Conservation (phyloP, 2,797 vertebrate species). For the Siniperca obscura region DNA sequence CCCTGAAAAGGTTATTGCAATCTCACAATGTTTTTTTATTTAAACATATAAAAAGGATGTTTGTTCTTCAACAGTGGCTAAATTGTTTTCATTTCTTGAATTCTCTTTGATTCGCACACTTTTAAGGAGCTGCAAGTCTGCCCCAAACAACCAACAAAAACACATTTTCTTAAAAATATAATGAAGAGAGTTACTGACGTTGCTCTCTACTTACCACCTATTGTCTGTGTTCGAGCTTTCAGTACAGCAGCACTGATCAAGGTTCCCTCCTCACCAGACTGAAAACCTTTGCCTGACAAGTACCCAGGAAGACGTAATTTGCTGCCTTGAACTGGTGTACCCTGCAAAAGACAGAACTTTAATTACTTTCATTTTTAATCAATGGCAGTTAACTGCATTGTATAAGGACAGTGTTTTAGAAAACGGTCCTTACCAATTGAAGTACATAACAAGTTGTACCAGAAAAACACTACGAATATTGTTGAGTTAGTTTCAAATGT, state of each 20-base stretch:
- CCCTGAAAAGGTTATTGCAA: background rate
- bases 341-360: slow-evolving; percentile 78
- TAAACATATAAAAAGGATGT: background rate
- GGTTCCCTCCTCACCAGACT: slow-evolving; percentile 93
- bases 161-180: background rate
- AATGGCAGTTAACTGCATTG: background rate
- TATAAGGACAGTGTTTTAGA: background rate
- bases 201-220: slow-evolving; percentile 82
- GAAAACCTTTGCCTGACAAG: slow-evolving; percentile 97
- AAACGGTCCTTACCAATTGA: background rate
- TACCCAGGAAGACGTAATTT: slow-evolving; percentile 97
- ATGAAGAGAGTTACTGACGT: background rate
- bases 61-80: background rate
- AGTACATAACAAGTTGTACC: background rate
- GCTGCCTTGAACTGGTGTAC: slow-evolving; percentile 94
- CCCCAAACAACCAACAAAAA: background rate
- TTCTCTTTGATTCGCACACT: background rate
- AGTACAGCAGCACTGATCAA: slow-evolving; percentile 92
- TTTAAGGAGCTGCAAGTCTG: background rate
- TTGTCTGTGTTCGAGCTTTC: slow-evolving; percentile 90
- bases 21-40: background rate
- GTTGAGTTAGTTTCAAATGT: slow-evolving; percentile 31
- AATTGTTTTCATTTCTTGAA: background rate
- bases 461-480: background rate
- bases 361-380: background rate